Conservation (phyloP, 2,113 vertebrate genomes). For the Gnathonemus echidnorhynchus region DNA sequence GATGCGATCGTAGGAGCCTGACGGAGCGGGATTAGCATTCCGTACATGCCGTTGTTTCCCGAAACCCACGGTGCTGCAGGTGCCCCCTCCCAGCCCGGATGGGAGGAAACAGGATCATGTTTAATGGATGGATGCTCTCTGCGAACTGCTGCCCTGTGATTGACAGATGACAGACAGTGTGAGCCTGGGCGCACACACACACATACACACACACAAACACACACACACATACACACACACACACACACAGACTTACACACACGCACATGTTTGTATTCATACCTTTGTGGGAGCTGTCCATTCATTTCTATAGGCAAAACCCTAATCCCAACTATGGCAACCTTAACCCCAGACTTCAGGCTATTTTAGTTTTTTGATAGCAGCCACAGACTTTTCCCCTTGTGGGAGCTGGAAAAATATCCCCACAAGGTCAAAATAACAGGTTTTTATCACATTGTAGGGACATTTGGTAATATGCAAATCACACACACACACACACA, state of each 20-base stretch:
- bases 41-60: neutral
- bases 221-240: neutral
- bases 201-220: neutral
- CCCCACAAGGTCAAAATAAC: neutral
- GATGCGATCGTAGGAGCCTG: neutral
- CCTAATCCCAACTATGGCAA: neutral
- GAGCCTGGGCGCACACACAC: neutral
- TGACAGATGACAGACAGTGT: neutral
- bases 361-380: neutral
- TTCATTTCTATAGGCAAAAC: neutral
- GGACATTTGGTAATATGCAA: neutral
- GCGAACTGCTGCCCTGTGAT: neutral
- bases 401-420: neutral
- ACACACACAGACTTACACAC: neutral
- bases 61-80: neutral
- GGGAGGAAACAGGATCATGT: neutral
- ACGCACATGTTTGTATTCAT: neutral
- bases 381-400: neutral
- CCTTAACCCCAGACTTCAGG: neutral
- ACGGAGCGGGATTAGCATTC: neutral
- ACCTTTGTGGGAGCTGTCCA: neutral
- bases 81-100: neutral
- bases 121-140: conserved; percentile 9
- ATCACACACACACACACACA: neutral
- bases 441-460: neutral